phyloP scores from a whole-genome alignment of 1,140 invertebrate genomes.

The Leptoteleia sp. region DNA sequence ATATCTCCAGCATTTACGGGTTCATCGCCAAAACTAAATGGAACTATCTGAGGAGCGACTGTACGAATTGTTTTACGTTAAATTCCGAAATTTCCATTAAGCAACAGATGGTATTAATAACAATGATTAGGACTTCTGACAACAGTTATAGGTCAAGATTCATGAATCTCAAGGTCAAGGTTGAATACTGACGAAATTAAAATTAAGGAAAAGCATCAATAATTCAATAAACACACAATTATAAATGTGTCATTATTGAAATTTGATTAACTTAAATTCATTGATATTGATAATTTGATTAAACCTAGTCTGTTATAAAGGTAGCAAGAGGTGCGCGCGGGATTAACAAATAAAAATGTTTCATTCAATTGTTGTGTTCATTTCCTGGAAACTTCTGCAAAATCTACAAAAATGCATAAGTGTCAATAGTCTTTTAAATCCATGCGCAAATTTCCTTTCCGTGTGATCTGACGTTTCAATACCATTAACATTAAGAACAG shows the following conservation, averaged over 20 bases:
- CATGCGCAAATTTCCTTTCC: conserved; percentile 28
- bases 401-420: conserved; percentile 11
- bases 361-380: background rate
- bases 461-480: conserved; percentile 50
- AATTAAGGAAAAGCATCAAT: no score
- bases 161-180: no score
- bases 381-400: background rate
- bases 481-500: conserved; percentile 89
- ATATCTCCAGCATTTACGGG: conserved; percentile 86
- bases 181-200: no score
- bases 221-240: no score
- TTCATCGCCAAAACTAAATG: conserved; percentile 87
- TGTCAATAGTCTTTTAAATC: conserved; percentile 19
- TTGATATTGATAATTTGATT: no score
- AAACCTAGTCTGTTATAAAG: no score
- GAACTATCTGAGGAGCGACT: conserved; percentile 88
- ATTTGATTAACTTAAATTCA: no score
- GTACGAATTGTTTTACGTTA: conserved; percentile 69
- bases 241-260: no score
- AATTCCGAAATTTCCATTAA: background rate
- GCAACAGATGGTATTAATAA: no score
- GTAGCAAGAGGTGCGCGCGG: no score
- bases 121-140: no score
- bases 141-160: no score
- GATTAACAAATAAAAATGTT: conserved; percentile 6